phyloP scores from a whole-genome alignment of 2,888 invertebrate genomes.

The Cephus sareptanus region DNA sequence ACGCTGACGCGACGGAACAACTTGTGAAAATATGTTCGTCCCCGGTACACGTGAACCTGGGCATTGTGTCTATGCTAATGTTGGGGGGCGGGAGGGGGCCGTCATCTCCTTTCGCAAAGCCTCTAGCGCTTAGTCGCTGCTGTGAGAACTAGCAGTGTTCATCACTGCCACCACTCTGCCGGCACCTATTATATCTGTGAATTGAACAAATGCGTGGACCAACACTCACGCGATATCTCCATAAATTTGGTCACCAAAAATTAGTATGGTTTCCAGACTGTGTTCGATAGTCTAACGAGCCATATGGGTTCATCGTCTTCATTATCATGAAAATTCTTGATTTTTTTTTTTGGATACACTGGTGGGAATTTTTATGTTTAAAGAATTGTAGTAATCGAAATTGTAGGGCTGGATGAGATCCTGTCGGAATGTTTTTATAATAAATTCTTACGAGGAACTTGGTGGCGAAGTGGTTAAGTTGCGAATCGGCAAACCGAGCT shows the following conservation, averaged over 20 bases:
- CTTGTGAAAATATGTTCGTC: constrained; percentile 22
- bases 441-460: neutral
- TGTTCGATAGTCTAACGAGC: neutral
- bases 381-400: neutral
- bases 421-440: neutral
- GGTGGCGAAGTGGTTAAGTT: constrained; percentile 24
- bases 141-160: neutral
- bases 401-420: neutral
- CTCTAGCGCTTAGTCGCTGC: neutral
- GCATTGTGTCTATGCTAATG: constrained; percentile 27
- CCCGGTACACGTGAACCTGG: constrained; percentile 12
- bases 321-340: neutral
- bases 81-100: neutral
- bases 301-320: neutral
- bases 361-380: neutral
- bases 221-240: constrained; percentile 25
- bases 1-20: constrained; percentile 12
- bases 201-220: constrained; percentile 7
- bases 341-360: neutral
- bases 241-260: constrained; percentile 20
- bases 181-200: neutral
- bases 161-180: neutral
- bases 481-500: constrained; percentile 23
- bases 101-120: neutral
- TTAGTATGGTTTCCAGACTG: neutral